Conservation (phyloP, 1,140 invertebrate species). For the Papilio xuthus region DNA sequence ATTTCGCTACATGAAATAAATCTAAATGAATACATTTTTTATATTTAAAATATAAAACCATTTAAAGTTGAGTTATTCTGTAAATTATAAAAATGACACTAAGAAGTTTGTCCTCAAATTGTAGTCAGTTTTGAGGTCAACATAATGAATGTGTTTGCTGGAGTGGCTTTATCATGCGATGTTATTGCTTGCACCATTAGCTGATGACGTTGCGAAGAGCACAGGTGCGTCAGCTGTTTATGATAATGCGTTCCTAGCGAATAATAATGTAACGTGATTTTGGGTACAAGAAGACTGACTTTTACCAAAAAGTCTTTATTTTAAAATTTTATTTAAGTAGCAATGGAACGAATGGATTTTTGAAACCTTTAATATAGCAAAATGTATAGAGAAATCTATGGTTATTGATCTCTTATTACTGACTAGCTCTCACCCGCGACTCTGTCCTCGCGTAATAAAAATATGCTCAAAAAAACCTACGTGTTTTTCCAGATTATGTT, state of each 20-base stretch:
- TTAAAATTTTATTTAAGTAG: too few species aligned
- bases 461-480: too few species aligned
- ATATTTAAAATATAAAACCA: background rate
- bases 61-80: background rate
- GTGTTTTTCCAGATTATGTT: too few species aligned
- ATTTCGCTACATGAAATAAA: background rate
- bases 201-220: conserved; percentile 10
- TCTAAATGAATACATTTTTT: background rate
- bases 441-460: too few species aligned
- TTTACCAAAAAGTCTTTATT: too few species aligned
- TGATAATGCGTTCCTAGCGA: conserved; percentile 23
- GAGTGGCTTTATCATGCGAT: background rate
- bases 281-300: background rate
- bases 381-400: background rate
- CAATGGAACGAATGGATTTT: background rate
- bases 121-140: conserved; percentile 6
- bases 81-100: conserved; percentile 1
- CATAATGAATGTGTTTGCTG: conserved; percentile 1
- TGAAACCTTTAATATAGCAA: background rate
- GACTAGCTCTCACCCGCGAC: too few species aligned
- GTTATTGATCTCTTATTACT: background rate
- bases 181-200: conserved; percentile 22
- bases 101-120: background rate
- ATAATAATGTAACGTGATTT: background rate
- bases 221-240: conserved; percentile 15